phyloP scores from a whole-genome alignment of 2,797 vertebrate species.

The Merluccius polli region DNA sequence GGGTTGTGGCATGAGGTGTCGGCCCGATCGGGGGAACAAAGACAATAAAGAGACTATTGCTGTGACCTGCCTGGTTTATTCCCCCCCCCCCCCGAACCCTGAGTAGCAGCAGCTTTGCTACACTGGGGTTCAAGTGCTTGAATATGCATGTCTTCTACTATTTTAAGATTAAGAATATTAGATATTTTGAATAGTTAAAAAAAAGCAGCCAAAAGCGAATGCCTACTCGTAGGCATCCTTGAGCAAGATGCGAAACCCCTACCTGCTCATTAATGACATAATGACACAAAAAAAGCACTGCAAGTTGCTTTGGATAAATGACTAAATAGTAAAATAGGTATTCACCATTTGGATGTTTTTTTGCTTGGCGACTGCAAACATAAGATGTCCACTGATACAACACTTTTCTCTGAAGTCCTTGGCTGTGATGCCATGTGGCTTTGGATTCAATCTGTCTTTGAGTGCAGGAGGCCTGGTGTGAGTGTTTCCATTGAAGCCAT shows the following conservation, averaged over 20 bases:
- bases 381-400: conserved; percentile 72
- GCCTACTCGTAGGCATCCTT: too few species aligned
- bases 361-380: conserved; percentile 55
- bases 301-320: background rate
- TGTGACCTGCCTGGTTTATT: too few species aligned
- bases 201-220: too few species aligned
- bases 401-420: conserved; percentile 55
- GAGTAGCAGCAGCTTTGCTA: too few species aligned
- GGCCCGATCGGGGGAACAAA: too few species aligned
- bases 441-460: conserved; percentile 63
- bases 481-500: conserved; percentile 79
- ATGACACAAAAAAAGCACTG: background rate
- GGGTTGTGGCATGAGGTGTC: too few species aligned
- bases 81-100: too few species aligned
- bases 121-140: background rate
- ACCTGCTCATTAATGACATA: background rate
- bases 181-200: too few species aligned
- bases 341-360: conserved; percentile 63
- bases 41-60: too few species aligned
- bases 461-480: conserved; percentile 45
- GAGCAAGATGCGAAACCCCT: too few species aligned
- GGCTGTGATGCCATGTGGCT: conserved; percentile 62
- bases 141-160: background rate
- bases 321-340: conserved; percentile 26
- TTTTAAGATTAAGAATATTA: too few species aligned